Evolutionary conservation across 2,888 invertebrate species (phyloP).

Genomic region (Zootermopsis nevadensis): DNA sequence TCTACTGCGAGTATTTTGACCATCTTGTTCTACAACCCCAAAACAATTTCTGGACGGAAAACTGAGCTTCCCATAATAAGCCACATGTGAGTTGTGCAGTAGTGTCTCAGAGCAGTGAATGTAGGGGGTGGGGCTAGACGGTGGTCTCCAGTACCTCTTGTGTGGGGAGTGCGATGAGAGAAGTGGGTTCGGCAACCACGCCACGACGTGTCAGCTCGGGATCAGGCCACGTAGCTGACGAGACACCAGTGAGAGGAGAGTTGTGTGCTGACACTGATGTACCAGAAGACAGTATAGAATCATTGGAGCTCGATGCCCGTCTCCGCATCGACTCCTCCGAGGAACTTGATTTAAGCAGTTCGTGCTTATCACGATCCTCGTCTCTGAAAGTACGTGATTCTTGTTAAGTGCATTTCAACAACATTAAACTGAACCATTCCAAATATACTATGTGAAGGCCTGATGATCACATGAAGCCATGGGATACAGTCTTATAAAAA

Average conservation of each 20-base stretch:
- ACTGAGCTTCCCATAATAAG: background rate
- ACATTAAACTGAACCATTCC: too few relatives aligned
- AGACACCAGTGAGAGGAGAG: conserved; percentile 58
- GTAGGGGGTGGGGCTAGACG: conserved; percentile 65
- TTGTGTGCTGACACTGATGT: conserved; percentile 56
- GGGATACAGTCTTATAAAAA: too few relatives aligned
- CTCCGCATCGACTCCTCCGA: conserved; percentile 72
- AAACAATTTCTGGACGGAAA: background rate
- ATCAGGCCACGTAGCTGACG: conserved; percentile 49
- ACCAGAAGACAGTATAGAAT: conserved; percentile 69
- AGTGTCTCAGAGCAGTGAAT: background rate
- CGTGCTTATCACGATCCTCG: conserved; percentile 72
- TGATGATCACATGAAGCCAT: too few relatives aligned
- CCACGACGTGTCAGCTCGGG: conserved; percentile 49
- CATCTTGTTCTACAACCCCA: background rate
- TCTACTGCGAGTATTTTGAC: too few relatives aligned
- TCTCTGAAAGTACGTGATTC: conserved; percentile 64
- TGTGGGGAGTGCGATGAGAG: conserved; percentile 47
- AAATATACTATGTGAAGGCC: too few relatives aligned
- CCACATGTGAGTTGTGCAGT: background rate
- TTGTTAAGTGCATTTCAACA: background rate
- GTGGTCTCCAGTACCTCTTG: conserved; percentile 77
- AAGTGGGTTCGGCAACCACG: conserved; percentile 44
- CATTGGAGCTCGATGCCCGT: conserved; percentile 71
- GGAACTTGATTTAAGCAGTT: conserved; percentile 66